Evolutionary conservation across 2,113 vertebrate genomes (phyloP).

Genomic region (Zootoca vivipara): DNA sequence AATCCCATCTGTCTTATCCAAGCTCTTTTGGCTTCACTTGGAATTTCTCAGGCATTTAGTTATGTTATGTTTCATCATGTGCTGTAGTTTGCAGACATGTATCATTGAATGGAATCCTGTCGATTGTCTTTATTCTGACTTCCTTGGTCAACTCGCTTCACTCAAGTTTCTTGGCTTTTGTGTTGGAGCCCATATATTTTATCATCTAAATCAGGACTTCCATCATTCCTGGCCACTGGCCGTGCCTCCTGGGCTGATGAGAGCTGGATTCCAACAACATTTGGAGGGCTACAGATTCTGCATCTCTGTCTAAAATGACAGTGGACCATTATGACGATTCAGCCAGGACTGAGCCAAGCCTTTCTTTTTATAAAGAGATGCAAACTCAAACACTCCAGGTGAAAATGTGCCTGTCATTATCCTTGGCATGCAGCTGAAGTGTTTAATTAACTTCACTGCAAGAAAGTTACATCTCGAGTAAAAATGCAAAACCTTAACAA

Average conservation of each 20-base stretch:
- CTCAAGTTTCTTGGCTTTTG: background rate
- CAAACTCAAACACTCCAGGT: background rate
- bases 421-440: conserved; percentile 1
- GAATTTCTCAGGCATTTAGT: too few species aligned
- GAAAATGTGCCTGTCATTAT: conserved; percentile 7
- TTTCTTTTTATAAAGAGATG: background rate
- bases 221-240: too few species aligned
- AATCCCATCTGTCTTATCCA: background rate
- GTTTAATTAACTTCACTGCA: conserved; percentile 20
- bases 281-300: background rate
- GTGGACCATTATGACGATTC: background rate
- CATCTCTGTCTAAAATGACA: background rate
- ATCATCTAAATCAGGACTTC: too few species aligned
- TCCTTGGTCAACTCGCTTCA: background rate
- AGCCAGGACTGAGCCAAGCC: background rate
- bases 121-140: background rate
- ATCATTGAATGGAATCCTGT: too few species aligned
- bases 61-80: background rate
- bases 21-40: background rate
- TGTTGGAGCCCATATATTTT: background rate
- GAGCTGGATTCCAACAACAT: background rate
- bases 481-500: conserved; percentile 47
- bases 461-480: conserved; percentile 48
- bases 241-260: background rate
- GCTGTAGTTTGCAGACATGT: too few species aligned